phyloP scores from a whole-genome alignment of 2,888 invertebrate species.

The Linnaemya tessellans region DNA sequence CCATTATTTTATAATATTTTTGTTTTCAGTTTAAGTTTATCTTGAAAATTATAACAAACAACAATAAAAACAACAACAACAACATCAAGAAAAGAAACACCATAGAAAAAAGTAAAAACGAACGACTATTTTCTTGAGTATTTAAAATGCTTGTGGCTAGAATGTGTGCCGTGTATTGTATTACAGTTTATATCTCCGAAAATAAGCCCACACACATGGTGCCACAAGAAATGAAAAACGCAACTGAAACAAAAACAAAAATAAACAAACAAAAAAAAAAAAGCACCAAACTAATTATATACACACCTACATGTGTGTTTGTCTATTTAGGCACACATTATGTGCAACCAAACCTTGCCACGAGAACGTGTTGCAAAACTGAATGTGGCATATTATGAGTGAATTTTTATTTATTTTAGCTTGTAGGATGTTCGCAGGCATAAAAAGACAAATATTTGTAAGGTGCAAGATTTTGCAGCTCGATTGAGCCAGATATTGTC shows the following conservation, averaged over 20 bases:
- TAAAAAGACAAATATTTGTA: constrained; percentile 32
- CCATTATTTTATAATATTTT: constrained; percentile 65
- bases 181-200: constrained; percentile 48
- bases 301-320: constrained; percentile 61
- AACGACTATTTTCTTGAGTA: constrained; percentile 55
- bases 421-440: constrained; percentile 57
- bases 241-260: background rate
- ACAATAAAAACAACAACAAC: constrained; percentile 27
- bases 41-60: constrained; percentile 38
- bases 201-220: constrained; percentile 66
- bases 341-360: background rate
- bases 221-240: constrained; percentile 44
- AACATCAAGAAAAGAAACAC: constrained; percentile 3
- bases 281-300: constrained; percentile 63
- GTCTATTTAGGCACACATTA: constrained; percentile 14
- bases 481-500: constrained; percentile 34
- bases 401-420: constrained; percentile 30
- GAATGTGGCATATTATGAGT: constrained; percentile 41
- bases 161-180: constrained; percentile 59
- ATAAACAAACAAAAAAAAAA: background rate
- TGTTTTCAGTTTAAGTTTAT: constrained; percentile 41
- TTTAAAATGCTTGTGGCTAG: constrained; percentile 67
- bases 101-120: constrained; percentile 40
- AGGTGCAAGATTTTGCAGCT: constrained; percentile 64
- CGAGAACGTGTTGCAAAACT: constrained; percentile 30